Evolutionary conservation across 2,888 invertebrate species (phyloP), one percentile per base, ranked within the genome.

Genomic region (Cynaeus angustus): DNA sequence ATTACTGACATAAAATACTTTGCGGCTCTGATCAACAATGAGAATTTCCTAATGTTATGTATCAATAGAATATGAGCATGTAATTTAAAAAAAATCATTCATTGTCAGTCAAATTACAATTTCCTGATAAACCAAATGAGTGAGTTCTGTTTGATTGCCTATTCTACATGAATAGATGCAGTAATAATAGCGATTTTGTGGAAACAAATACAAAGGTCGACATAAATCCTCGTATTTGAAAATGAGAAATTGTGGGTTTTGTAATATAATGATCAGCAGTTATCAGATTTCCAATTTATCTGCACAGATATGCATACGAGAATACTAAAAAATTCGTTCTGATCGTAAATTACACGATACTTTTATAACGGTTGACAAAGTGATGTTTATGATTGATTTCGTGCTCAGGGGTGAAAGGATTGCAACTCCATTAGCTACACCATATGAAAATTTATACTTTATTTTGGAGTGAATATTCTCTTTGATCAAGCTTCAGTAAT

Each of bases 311-410:
- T 59, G 59, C n/a, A 45, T 30, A 30, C 28, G 45, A 10, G 45
- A 14, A 56, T 38, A 56, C 9, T 12, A 58, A 66, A 66, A 66
- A 66, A 66, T 55, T 16, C 43, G 46, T 13, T 43, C 55, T 38
- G 43, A 56, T 55, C 67, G 67, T 38, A 70, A 72, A 70, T 72
- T 72, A 70, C 56, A 43, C 45, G 33, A 64, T 68, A 65, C 68
- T 62, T 46, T 70, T 69, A 68, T 68, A 70, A 59, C 59, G 67
- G 66, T 68, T 70, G 70, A 70, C 70, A 70, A 68, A 66, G 64
- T 66, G 66, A 67, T 62, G 26, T 12, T 41, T 38, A 28, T 64
- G 64, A 64, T 64, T 64, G 64, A 64, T 64, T 64, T 13, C 8
- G 26, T 58, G 48, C 61, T 61, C 33, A 16, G 43, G 64, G 64